phyloP scores from a whole-genome alignment of 2,113 vertebrate genomes.

The Parus major region DNA sequence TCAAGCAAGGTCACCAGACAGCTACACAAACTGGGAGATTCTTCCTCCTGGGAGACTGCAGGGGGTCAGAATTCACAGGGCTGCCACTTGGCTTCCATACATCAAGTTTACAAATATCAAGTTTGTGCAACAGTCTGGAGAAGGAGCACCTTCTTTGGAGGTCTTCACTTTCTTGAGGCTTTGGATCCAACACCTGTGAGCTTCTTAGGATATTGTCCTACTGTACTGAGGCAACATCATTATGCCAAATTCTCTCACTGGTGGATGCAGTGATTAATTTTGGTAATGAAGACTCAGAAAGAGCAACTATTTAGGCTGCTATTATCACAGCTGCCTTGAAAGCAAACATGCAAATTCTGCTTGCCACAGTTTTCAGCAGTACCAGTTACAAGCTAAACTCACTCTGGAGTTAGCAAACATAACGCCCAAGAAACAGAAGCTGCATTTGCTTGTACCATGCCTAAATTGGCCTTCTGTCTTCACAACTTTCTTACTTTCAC shows the following conservation, averaged over 20 bases:
- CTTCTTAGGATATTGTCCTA: background rate
- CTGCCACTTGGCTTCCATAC: background rate
- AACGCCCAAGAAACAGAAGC: constrained; percentile 57
- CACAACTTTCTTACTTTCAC: constrained; percentile 3
- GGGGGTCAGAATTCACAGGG: background rate
- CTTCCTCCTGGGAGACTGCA: background rate
- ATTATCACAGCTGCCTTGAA: constrained; percentile 53
- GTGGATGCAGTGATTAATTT: background rate
- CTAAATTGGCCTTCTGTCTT: constrained; percentile 45
- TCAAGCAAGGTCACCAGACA: background rate
- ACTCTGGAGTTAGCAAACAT: constrained; percentile 49
- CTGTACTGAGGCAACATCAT: background rate
- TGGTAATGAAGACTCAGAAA: background rate
- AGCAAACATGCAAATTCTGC: constrained; percentile 8
- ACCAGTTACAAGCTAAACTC: constrained; percentile 20
- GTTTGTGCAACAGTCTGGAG: background rate
- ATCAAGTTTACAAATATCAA: too few relatives aligned
- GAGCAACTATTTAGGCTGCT: constrained; percentile 35
- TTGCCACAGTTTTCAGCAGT: constrained; percentile 24
- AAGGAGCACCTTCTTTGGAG: background rate
- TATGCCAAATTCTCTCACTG: background rate
- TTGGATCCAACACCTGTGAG: background rate
- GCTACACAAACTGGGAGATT: background rate
- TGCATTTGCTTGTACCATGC: background rate
- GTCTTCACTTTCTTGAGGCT: background rate